These are phyloP conservation scores for Martes martes DNA, from an alignment of 2,113 vertebrate genomes.

Conservation along the genomic window DNA sequence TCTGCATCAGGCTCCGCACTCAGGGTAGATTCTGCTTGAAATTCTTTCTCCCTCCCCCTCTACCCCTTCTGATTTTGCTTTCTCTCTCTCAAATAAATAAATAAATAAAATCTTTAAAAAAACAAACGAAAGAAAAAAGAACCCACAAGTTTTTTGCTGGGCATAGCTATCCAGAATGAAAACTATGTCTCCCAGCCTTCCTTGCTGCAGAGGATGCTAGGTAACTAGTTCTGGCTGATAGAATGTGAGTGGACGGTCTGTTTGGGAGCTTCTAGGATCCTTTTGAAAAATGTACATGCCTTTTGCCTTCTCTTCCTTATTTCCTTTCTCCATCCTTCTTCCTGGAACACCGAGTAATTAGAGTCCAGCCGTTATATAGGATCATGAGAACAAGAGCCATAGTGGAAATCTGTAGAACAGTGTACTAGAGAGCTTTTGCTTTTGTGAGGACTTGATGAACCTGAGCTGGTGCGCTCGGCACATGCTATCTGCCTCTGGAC, in stretches of 20 bases:
- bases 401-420: not conserved
- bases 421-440: not conserved
- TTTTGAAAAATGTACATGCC: not conserved
- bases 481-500: not conserved
- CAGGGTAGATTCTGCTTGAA: not conserved
- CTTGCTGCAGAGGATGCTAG: not conserved
- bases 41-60: not conserved
- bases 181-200: not conserved
- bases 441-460: not conserved
- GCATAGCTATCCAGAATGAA: not conserved
- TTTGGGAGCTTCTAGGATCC: not conserved
- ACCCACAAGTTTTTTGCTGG: not conserved
- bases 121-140: not conserved
- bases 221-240: not conserved
- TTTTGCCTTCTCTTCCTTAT: not conserved
- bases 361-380: not conserved
- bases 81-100: not conserved
- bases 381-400: not conserved
- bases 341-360: not conserved
- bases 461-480: not conserved
- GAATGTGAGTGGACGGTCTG: not conserved
- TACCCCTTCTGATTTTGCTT: not conserved
- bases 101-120: not conserved
- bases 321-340: not conserved
- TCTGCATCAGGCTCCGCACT: rapidly evolving